These are phyloP conservation scores for Acanthisitta chloris DNA, from an alignment of 2,113 vertebrate genomes.

Conservation along the genomic window DNA sequence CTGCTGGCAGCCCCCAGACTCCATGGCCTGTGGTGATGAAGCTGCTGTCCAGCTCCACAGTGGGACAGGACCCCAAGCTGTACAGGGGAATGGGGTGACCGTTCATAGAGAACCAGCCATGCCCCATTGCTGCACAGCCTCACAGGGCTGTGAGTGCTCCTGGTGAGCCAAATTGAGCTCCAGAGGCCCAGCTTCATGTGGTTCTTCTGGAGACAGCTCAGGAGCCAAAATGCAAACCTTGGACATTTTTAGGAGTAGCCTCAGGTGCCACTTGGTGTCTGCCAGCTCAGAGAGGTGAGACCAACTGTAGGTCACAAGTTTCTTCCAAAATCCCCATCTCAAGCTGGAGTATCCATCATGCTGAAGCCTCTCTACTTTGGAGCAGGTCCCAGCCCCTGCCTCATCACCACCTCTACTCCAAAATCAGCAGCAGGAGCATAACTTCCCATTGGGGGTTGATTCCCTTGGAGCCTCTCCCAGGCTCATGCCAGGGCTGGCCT, in stretches of 20 bases:
- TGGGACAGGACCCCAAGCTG: fast-evolving
- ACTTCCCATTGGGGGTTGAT: background rate
- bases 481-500: fast-evolving
- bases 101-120: fast-evolving
- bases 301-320: background rate
- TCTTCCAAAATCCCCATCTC: background rate
- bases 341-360: background rate
- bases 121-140: background rate
- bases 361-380: background rate
- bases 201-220: background rate
- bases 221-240: background rate
- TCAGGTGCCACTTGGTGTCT: background rate
- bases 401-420: background rate
- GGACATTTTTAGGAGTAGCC: background rate
- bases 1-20: background rate
- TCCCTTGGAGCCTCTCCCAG: background rate
- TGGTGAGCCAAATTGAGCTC: fast-evolving
- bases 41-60: fast-evolving
- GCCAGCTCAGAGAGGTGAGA: background rate
- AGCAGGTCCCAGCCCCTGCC: background rate
- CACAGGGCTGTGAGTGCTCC: fast-evolving
- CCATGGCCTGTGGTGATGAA: fast-evolving
- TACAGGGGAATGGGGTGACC: fast-evolving
- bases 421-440: background rate
- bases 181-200: fast-evolving